A percentile compares a stretch with the other conserved stretches of the same genome.
phyloP scores from a whole-genome alignment of 1,140 invertebrate species.

The Nephila pilipes region DNA sequence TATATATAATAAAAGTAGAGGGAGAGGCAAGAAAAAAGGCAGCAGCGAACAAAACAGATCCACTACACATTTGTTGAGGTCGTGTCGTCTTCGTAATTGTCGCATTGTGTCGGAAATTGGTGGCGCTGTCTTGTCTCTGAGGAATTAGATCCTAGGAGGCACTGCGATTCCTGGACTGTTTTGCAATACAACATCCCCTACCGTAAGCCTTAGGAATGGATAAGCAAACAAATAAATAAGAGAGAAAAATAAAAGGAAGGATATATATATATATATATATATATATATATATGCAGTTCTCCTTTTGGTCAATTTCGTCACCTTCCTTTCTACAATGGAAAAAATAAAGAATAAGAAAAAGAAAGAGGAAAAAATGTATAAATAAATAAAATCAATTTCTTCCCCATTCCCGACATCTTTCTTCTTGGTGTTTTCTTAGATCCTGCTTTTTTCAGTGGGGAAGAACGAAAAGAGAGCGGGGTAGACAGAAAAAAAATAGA shows the following conservation, averaged over 20 bases:
- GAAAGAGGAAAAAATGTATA: conserved; percentile 38
- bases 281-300: conserved; percentile 21
- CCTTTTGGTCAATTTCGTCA: conserved; percentile 75
- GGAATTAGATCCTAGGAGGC: conserved; percentile 33
- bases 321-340: conserved; percentile 13
- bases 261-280: not conserved
- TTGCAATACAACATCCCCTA: conserved; percentile 65
- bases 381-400: conserved; percentile 75
- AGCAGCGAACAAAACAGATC: not conserved
- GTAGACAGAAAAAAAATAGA: not conserved
- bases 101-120: conserved; percentile 73
- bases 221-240: conserved; percentile 70
- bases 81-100: conserved; percentile 73
- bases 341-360: not conserved
- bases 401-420: conserved; percentile 40
- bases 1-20: not conserved
- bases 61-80: conserved; percentile 68
- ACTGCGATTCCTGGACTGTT: conserved; percentile 42
- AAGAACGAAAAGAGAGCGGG: not conserved
- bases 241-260: not conserved
- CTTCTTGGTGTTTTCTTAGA: conserved; percentile 29
- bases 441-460: not conserved
- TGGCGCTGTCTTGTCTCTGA: conserved; percentile 56
- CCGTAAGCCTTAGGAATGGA: conserved; percentile 4
- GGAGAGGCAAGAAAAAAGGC: not conserved